Evolutionary conservation across 2,888 invertebrate species (phyloP).

Genomic region (Limnephilus auricula): DNA sequence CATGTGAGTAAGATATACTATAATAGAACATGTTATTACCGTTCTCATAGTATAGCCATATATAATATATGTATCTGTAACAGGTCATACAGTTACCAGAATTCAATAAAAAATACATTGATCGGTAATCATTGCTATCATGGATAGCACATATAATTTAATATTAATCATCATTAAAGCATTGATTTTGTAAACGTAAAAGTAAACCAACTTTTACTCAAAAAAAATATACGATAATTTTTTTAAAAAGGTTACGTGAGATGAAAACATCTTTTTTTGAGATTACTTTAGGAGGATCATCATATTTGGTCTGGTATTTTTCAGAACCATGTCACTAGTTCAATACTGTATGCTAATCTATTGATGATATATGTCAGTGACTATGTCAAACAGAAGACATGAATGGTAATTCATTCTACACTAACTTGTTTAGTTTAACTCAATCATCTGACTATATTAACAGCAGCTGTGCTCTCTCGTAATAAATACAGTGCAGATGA

Average conservation of each 20-base stretch:
- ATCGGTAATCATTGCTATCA: not conserved
- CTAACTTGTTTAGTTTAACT: not conserved
- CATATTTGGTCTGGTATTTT: not conserved
- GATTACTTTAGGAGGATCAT: not conserved
- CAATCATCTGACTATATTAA: not conserved
- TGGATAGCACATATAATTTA: too few species aligned
- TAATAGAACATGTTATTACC: not conserved
- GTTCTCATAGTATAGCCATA: not conserved
- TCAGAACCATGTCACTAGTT: conserved; percentile 16
- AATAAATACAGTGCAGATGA: not conserved
- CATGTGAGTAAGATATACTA: not conserved
- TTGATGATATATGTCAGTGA: conserved; percentile 6
- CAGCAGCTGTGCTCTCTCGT: not conserved
- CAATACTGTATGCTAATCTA: not conserved
- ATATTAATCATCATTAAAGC: too few species aligned
- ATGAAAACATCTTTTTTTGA: not conserved
- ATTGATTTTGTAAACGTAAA: too few species aligned
- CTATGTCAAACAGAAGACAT: not conserved
- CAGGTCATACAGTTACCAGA: not conserved
- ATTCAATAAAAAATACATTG: not conserved
- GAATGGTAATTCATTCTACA: conserved; percentile 10
- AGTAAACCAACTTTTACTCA: too few species aligned
- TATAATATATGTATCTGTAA: not conserved
- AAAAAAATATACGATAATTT: too few species aligned
- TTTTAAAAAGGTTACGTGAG: too few species aligned